Percentiles rank a stretch among this genome's conserved stretches.
phyloP scores from a whole-genome alignment of 2,888 invertebrate species.

The Drosophila pseudotakahashii region DNA sequence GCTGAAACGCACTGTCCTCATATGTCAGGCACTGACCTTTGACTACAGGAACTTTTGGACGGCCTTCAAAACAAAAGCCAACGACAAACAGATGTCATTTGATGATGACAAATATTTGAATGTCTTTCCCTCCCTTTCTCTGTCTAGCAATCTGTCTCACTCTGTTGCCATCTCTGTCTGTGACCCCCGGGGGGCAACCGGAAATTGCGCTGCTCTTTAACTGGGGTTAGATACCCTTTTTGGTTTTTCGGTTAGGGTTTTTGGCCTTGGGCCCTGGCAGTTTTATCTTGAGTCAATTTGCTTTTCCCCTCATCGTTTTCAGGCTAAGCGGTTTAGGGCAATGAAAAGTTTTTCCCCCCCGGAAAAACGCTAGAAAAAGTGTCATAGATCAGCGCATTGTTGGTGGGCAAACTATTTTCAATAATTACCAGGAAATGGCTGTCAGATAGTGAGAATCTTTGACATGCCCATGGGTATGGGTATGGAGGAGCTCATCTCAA shows the following conservation, averaged over 20 bases:
- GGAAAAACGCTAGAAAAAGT: conserved; percentile 7
- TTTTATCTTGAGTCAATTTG: conserved; percentile 76
- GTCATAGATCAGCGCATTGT: conserved; percentile 52
- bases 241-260: conserved; percentile 12
- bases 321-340: conserved; percentile 53
- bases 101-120: conserved; percentile 68
- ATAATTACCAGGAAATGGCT: conserved; percentile 63
- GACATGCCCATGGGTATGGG: not conserved
- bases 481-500: conserved; percentile 17
- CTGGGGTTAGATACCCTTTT: conserved; percentile 63
- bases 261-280: conserved; percentile 61
- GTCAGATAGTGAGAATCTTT: conserved; percentile 27
- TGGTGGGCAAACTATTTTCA: conserved; percentile 36
- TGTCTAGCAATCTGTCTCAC: conserved; percentile 22
- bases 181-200: conserved; percentile 42
- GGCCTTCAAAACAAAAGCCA: conserved; percentile 38
- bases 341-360: conserved; percentile 30
- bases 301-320: conserved; percentile 51
- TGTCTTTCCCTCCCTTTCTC: conserved; percentile 6
- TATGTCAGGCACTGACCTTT: conserved; percentile 45
- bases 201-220: conserved; percentile 67
- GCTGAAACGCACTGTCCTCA: conserved; percentile 15
- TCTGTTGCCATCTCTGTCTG: conserved; percentile 19
- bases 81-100: conserved; percentile 50
- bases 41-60: conserved; percentile 38